Percentiles rank a stretch among this genome's conserved stretches.
Evolutionary conservation across 2,113 vertebrate species (phyloP).

Genomic region (Pseudolaguvia tuberculata): DNA sequence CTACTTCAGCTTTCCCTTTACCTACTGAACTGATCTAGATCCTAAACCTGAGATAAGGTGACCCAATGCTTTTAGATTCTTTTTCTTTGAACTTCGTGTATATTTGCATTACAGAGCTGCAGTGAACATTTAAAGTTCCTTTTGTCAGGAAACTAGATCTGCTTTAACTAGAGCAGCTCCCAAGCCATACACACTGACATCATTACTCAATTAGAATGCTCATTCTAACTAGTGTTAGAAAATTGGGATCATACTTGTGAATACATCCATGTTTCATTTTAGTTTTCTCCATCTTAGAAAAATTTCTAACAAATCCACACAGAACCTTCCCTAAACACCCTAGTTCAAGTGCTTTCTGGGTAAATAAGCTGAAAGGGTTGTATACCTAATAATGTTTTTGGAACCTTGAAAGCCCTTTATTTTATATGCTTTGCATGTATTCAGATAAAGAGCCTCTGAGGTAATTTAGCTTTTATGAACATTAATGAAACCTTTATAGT

Average conservation of each 20-base stretch:
- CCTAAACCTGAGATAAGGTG: background rate
- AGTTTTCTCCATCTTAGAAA: background rate
- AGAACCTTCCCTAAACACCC: background rate
- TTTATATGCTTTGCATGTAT: conserved; percentile 12
- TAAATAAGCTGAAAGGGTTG: conserved; percentile 28
- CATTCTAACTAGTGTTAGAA: background rate
- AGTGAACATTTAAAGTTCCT: background rate
- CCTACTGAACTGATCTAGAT: background rate
- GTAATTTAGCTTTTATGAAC: conserved; percentile 3
- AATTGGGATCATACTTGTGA: background rate
- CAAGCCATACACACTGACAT: conserved; percentile 23
- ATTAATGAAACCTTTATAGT: conserved; percentile 28
- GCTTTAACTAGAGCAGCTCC: conserved; percentile 24
- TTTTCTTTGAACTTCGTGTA: background rate
- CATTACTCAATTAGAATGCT: conserved; percentile 12
- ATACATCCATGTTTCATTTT: background rate
- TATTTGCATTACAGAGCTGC: background rate
- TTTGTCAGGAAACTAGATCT: conserved; percentile 5
- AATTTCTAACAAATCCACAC: no score
- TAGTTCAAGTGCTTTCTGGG: conserved; percentile 3
- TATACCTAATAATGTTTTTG: conserved; percentile 11
- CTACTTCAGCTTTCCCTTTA: background rate
- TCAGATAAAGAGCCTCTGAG: conserved; percentile 3
- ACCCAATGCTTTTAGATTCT: background rate
- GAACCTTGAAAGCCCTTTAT: background rate